Percentiles rank a stretch among this genome's conserved stretches.
Conservation (phyloP, 2,888 invertebrate species). For the Ectemnius continuus region DNA sequence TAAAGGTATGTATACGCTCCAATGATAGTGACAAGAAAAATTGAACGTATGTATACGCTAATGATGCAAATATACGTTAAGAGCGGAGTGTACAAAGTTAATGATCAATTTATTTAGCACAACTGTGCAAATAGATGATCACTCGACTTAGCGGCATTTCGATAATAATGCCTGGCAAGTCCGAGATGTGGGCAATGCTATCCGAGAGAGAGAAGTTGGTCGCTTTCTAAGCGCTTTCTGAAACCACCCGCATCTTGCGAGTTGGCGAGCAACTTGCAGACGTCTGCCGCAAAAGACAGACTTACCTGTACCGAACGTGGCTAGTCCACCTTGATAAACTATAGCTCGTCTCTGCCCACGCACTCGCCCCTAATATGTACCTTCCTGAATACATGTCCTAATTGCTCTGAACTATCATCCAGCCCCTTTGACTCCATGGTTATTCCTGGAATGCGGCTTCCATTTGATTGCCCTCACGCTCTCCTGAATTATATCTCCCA, state of each 20-base stretch:
- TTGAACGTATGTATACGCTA: too few relatives aligned
- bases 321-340: conserved; percentile 14
- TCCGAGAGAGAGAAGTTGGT: conserved; percentile 36
- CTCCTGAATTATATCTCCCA: background rate
- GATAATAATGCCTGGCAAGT: conserved; percentile 48
- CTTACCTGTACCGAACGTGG: conserved; percentile 8
- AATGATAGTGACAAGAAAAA: too few relatives aligned
- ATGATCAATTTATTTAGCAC: too few relatives aligned
- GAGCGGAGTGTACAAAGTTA: too few relatives aligned
- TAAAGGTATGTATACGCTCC: too few relatives aligned
- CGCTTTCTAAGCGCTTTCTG: conserved; percentile 21
- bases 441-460: background rate
- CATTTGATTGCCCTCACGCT: background rate
- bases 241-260: conserved; percentile 43
- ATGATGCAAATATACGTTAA: too few relatives aligned
- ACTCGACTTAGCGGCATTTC: conserved; percentile 40
- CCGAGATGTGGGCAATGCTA: conserved; percentile 27
- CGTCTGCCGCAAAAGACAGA: conserved; percentile 31
- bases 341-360: background rate
- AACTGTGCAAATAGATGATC: too few relatives aligned
- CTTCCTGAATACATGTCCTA: background rate
- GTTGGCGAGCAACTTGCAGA: conserved; percentile 21
- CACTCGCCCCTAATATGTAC: background rate
- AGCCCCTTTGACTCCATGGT: background rate
- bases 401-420: conserved; percentile 1